Conservation (phyloP, 2,797 vertebrate species). For the Megalops cyprinoides region DNA sequence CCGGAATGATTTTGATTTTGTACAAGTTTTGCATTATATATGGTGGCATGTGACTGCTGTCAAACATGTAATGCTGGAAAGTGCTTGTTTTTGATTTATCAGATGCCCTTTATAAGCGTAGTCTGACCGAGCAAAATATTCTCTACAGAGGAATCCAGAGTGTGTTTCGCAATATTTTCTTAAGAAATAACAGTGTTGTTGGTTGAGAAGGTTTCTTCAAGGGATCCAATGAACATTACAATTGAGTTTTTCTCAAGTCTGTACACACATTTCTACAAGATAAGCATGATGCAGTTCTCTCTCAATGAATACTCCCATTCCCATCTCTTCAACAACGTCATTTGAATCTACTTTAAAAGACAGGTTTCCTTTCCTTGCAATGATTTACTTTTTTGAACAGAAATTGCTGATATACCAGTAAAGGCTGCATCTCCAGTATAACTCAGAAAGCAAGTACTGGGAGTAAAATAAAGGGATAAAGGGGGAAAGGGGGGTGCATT, state of each 20-base stretch:
- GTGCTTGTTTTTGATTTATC: background rate
- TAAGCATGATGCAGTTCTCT: background rate
- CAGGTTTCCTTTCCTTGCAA: background rate
- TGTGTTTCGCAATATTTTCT: background rate
- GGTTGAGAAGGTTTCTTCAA: background rate
- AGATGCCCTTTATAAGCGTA: background rate
- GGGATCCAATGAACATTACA: too few relatives aligned
- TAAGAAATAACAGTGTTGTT: background rate
- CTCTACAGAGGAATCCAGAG: background rate
- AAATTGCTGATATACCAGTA: background rate
- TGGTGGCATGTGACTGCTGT: background rate
- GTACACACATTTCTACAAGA: too few relatives aligned
- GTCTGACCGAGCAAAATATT: background rate
- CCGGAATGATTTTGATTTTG: background rate
- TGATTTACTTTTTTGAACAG: background rate
- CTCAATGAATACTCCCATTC: background rate
- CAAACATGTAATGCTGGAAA: background rate
- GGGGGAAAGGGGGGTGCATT: background rate
- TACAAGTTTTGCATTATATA: background rate
- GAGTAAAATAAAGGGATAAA: background rate
- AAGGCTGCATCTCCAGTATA: background rate
- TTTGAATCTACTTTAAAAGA: background rate
- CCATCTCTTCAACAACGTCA: background rate
- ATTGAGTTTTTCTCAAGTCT: too few relatives aligned
- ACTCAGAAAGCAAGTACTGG: conserved; percentile 19